Evolutionary conservation across 2,888 invertebrate genomes (phyloP), one percentile per base, ranked within the genome.

Genomic region (Cordylochernes scorpioides): DNA sequence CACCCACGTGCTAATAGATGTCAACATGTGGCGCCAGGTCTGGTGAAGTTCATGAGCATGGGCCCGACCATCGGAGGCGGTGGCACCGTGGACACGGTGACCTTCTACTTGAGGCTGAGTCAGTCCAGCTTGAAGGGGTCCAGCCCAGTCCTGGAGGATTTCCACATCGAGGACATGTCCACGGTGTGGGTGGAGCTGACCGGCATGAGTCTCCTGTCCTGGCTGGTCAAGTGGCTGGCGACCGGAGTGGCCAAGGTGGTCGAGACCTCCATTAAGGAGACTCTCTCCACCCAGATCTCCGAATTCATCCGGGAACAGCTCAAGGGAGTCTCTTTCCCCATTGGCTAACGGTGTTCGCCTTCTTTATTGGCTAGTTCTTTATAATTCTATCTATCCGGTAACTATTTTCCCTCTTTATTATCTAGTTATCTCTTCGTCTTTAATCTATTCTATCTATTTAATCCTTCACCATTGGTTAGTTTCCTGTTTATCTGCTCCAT

Each of bases 131-230:
- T 17, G 9, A 32, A 28, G 10, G 34, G 32, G 4, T 28, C 34
- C 3, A 32, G 24, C 8, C 37, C 37, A 1, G 14, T 13, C 8
- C 16, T 37, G n/a, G 28, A 28, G 10, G 34, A 32, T 8, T 32
- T 37, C 26, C 28, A 34, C 13, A 32, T 37, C n/a, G 16, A 24
- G 2, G 34, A 37, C 12, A 18, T 37, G 32, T 29, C 28, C 17
- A 37, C 37, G 22, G 32, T 37, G 13, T 37, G 37, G 37, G 22
- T 37, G 1, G 30, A 37, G n/a, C 7, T 37, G 13, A 26, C 32
- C 6, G 37, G 37, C n/a, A 32, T 37, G 4, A 34, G 37, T 14
- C 37, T 34, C 5, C 17, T 37, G 7, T 34, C 37, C 4, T 37
- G 37, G 37, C 26, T 37, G 5, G 26, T 37, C 15, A 32, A 37